Evolutionary conservation across 1,140 invertebrate species (phyloP).

Genomic region (Chionoecetes opilio): DNA sequence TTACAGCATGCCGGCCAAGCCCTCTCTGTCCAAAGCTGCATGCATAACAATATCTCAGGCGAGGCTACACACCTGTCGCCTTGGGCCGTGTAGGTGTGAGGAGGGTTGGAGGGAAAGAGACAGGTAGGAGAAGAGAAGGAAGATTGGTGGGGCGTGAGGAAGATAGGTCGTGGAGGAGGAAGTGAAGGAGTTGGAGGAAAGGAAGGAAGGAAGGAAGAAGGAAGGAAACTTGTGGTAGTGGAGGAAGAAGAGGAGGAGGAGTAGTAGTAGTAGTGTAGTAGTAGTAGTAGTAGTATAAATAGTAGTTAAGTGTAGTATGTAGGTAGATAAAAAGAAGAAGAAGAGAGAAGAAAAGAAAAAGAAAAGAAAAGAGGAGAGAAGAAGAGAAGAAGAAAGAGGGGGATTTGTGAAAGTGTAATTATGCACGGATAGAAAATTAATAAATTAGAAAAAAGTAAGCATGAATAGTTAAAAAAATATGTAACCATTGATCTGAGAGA

Average conservation of each 20-base stretch:
- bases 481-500: too few relatives aligned
- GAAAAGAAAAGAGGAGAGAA: not conserved
- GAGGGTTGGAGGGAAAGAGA: not conserved
- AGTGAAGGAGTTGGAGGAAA: not conserved
- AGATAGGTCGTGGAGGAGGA: not conserved
- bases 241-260: not conserved
- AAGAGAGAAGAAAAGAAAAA: not conserved
- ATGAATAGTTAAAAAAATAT: too few relatives aligned
- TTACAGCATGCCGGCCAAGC: constrained; percentile 43
- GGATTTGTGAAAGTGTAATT: too few relatives aligned
- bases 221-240: not conserved
- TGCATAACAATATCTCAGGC: constrained; percentile 56
- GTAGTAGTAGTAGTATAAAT: not conserved
- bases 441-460: too few relatives aligned
- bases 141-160: not conserved
- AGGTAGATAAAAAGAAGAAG: not conserved
- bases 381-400: not conserved
- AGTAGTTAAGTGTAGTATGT: too few relatives aligned
- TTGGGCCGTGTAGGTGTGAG: not conserved
- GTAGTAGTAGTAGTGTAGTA: too few relatives aligned
- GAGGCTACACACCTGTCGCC: constrained; percentile 48
- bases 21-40: constrained; percentile 41
- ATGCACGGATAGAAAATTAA: too few relatives aligned
- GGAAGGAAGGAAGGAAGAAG: too few relatives aligned
- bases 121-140: not conserved